These are phyloP conservation scores for Vulpes lagopus DNA, from an alignment of 2,113 vertebrate species.

Conservation along the genomic window DNA sequence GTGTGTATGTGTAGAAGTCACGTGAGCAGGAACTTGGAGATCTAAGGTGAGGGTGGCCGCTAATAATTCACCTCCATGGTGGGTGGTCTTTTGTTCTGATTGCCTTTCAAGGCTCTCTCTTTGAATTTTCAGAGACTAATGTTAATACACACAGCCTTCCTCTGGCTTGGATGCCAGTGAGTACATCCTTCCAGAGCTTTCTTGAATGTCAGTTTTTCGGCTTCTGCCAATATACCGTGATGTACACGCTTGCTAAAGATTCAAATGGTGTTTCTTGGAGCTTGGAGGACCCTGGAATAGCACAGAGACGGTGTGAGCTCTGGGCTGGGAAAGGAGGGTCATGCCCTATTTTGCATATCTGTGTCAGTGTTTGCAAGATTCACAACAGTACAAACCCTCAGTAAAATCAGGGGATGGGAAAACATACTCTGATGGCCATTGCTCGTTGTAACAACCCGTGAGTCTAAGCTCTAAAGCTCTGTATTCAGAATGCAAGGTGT, in stretches of 20 bases:
- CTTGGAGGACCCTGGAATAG: neutral
- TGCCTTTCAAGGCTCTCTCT: neutral
- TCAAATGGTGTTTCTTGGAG: neutral
- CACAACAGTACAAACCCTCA: neutral
- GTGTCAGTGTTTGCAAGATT: neutral
- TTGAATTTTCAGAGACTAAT: neutral
- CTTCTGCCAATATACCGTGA: neutral
- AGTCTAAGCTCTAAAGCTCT: no score
- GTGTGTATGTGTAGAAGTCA: neutral
- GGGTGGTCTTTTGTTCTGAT: neutral
- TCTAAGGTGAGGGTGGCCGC: neutral
- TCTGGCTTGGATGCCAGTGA: neutral
- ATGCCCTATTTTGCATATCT: neutral
- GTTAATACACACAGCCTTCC: neutral
- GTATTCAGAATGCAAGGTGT: neutral
- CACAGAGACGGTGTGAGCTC: neutral
- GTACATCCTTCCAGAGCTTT: neutral
- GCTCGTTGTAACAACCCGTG: no score
- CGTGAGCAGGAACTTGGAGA: neutral
- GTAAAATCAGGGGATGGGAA: neutral
- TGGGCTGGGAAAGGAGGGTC: neutral
- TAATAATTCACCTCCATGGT: neutral
- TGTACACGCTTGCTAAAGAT: neutral
- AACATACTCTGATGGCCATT: neutral
- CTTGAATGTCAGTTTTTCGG: neutral